Conservation (phyloP, 2,113 vertebrate genomes). For the Leptobrachium ailaonicum region DNA sequence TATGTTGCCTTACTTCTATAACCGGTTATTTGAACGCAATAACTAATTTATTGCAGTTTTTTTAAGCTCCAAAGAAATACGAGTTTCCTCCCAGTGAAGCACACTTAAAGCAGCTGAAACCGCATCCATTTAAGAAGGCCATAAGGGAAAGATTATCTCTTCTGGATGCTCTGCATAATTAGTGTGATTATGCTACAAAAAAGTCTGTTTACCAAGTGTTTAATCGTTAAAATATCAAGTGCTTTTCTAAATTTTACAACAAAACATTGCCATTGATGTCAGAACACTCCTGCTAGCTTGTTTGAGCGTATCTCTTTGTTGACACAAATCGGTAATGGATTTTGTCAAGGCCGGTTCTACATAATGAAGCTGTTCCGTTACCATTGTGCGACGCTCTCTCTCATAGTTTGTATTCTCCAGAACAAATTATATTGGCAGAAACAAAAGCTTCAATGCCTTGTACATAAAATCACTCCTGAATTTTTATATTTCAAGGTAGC, state of each 20-base stretch:
- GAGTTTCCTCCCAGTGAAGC: conserved; percentile 37
- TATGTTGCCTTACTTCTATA: background rate
- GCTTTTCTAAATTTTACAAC: conserved; percentile 36
- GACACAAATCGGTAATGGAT: conserved; percentile 1
- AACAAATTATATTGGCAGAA: background rate
- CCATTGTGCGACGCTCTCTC: background rate
- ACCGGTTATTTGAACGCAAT: conserved; percentile 40
- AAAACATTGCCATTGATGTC: conserved; percentile 28
- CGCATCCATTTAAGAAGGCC: conserved; percentile 45
- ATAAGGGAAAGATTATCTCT: conserved; percentile 49
- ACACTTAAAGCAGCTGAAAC: conserved; percentile 44
- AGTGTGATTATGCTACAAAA: conserved; percentile 49
- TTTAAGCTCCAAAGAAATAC: conserved; percentile 41
- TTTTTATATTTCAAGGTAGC: too few relatives aligned
- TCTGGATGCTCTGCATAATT: conserved; percentile 46
- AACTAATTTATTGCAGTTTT: conserved; percentile 44
- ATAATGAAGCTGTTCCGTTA: background rate
- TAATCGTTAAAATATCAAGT: conserved; percentile 48
- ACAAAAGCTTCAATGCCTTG: background rate
- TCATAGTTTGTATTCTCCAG: background rate
- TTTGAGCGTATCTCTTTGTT: background rate
- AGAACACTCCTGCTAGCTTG: background rate
- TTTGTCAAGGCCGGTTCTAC: conserved; percentile 1
- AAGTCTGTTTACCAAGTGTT: conserved; percentile 48
- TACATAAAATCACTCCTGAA: too few relatives aligned